Evolutionary conservation across 1,140 invertebrate genomes (phyloP).

Genomic region (Calephelis virginiensis): DNA sequence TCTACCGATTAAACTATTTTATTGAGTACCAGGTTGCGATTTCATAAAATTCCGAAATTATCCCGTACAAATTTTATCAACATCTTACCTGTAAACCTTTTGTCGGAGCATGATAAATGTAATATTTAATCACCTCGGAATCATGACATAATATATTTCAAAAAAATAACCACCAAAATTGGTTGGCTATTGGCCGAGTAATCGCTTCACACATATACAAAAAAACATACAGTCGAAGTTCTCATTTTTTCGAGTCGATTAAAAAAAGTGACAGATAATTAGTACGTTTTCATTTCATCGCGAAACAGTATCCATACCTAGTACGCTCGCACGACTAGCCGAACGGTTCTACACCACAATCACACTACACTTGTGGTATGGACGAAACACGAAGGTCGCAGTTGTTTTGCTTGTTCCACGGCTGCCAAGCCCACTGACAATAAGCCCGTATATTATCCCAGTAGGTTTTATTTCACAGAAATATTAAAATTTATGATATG

Average conservation of each 20-base stretch:
- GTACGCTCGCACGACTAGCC: not conserved
- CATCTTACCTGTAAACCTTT: not conserved
- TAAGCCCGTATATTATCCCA: slow-evolving; percentile 63
- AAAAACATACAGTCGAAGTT: no score
- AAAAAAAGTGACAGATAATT: no score
- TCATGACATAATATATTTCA: no score
- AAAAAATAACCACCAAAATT: no score
- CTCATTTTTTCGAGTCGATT: no score
- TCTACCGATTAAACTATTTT: not conserved
- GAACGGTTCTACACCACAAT: not conserved
- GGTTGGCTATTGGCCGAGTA: no score
- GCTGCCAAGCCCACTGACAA: slow-evolving; percentile 45
- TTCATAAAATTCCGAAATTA: not conserved
- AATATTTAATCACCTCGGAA: no score
- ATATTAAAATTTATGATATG: slow-evolving; percentile 70
- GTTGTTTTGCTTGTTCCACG: slow-evolving; percentile 50
- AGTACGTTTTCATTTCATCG: no score
- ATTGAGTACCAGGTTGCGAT: not conserved
- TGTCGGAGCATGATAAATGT: no score
- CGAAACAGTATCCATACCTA: no score
- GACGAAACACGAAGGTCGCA: slow-evolving; percentile 44
- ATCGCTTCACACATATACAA: no score
- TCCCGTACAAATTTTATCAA: not conserved
- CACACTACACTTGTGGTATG: slow-evolving; percentile 25
- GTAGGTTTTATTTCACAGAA: slow-evolving; percentile 53